These are phyloP conservation scores for Papilio elwesi DNA, from an alignment of 2,888 invertebrate genomes.

Conservation along the genomic window DNA sequence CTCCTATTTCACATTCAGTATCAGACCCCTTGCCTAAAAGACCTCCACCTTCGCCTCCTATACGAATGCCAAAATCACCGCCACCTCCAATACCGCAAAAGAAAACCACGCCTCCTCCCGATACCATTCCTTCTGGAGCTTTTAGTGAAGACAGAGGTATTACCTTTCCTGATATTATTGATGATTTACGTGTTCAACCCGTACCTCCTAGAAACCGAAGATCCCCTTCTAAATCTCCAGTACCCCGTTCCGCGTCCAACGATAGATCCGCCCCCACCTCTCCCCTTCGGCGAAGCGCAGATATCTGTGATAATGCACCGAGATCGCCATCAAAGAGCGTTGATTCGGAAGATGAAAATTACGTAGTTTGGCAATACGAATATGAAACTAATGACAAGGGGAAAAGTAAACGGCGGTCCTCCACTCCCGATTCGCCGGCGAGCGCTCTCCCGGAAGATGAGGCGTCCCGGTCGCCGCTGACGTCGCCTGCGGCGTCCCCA, in stretches of 20 bases:
- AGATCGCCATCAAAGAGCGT: constrained; percentile 55
- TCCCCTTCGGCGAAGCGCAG: constrained; percentile 43
- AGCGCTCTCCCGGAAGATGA: constrained; percentile 60
- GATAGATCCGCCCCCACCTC: constrained; percentile 42
- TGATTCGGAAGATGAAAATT: constrained; percentile 62
- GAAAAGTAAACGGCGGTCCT: constrained; percentile 65
- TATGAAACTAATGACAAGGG: constrained; percentile 70
- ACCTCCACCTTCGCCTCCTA: constrained; percentile 46
- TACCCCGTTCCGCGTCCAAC: constrained; percentile 54
- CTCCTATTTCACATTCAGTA: constrained; percentile 26
- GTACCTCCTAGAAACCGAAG: constrained; percentile 42
- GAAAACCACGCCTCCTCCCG: constrained; percentile 34
- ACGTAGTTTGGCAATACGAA: constrained; percentile 67
- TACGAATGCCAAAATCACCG: constrained; percentile 65
- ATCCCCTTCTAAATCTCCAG: constrained; percentile 56
- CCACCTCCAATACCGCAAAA: constrained; percentile 60
- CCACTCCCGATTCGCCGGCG: constrained; percentile 71
- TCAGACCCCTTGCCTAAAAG: constrained; percentile 41
- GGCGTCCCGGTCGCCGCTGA: constrained; percentile 63
- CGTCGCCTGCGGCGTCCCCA: constrained; percentile 72
- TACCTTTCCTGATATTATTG: constrained; percentile 50
- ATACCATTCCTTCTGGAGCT: constrained; percentile 37
- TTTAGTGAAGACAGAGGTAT: constrained; percentile 43
- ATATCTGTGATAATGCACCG: constrained; percentile 59
- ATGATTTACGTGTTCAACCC: constrained; percentile 47